Conservation (phyloP, 2,888 invertebrate genomes). For the Meandrusa payeni region DNA sequence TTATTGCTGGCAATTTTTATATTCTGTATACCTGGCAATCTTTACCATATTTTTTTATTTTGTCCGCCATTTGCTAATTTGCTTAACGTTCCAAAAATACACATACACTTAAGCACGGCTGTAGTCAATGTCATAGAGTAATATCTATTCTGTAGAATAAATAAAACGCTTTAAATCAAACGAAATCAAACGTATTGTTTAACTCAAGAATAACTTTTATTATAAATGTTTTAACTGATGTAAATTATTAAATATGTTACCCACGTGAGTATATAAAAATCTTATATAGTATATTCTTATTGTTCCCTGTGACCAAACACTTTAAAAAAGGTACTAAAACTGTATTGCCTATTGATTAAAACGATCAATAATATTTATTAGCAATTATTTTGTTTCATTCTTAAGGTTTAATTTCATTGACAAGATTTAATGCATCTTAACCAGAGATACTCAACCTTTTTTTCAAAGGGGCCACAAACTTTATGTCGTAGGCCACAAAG, state of each 20-base stretch:
- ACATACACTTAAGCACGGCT: conserved; percentile 18
- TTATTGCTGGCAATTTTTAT: too few species aligned
- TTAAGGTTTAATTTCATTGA: too few species aligned
- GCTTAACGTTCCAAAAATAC: conserved; percentile 13
- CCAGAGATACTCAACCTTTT: too few species aligned
- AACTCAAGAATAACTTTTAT: too few species aligned
- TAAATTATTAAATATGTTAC: conserved; percentile 3
- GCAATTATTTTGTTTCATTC: too few species aligned
- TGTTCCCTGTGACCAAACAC: conserved; percentile 1
- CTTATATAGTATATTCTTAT: conserved; percentile 7
- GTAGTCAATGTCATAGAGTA: conserved; percentile 28
- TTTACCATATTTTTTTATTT: conserved; percentile 6
- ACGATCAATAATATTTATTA: too few species aligned
- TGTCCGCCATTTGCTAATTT: conserved; percentile 16
- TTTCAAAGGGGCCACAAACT: too few species aligned
- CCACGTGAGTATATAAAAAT: too few species aligned
- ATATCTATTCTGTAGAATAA: conserved; percentile 34
- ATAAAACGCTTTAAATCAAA: conserved; percentile 52
- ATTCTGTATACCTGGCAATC: conserved; percentile 17
- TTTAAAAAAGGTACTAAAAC: conserved; percentile 1
- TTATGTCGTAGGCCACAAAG: too few species aligned
- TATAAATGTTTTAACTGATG: too few species aligned
- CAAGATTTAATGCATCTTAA: too few species aligned
- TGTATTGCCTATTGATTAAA: conserved; percentile 24
- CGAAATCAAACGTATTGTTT: conserved; percentile 8